Base-by-base conservation (phyloP, 2,888 invertebrate genomes). In the Miltochrista miniata region DNA sequence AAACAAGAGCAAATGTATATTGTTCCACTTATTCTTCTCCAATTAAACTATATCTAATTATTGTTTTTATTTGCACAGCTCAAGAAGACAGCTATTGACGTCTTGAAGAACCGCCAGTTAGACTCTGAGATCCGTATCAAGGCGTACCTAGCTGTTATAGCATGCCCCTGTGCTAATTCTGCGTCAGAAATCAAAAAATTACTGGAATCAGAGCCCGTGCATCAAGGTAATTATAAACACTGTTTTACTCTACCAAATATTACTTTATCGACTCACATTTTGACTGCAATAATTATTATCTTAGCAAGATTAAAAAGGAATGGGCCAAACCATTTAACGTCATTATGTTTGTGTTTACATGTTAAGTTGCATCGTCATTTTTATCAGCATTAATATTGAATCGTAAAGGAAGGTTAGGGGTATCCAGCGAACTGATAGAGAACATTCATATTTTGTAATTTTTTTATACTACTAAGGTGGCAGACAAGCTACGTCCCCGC, bases 81-180 rank as follows among this genome's bases (percentile, higher is more conserved):
- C 10, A 85, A 92, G 76, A 85, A 81, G 14, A 83, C 93, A 10
- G 94, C 94, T 1, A 54, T 95, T 49, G 92, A 93, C 9, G 81
- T 96, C 2, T 83, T 97, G 72, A 94, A 94, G 67, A 94, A 97
- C 81, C 92, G 89, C 1, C 94, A 95, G 47, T 93, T 96, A 76
- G 97, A 98, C 81, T 95, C 97, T 0, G 98, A 98, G 83, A 87
- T 98, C 54, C 94, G 98, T 41, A 98, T 98, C 79, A 96, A 96
- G 80, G 95, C 96, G 0, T 98, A 97, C 79, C 89, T 97, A 36
- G 94, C 95, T 0, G 85, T 95, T 2, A 94, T 96, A 48, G 88
- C 93, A 12, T 98, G 98, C 67, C 96, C 98, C 0, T 95, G 93
- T 56, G 93, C 93, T 0, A 92, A 94, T 29, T 92, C 95, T 4